These are phyloP conservation scores for Myrmophylax atrothorax DNA, from an alignment of 2,113 vertebrate species.

Conservation along the genomic window DNA sequence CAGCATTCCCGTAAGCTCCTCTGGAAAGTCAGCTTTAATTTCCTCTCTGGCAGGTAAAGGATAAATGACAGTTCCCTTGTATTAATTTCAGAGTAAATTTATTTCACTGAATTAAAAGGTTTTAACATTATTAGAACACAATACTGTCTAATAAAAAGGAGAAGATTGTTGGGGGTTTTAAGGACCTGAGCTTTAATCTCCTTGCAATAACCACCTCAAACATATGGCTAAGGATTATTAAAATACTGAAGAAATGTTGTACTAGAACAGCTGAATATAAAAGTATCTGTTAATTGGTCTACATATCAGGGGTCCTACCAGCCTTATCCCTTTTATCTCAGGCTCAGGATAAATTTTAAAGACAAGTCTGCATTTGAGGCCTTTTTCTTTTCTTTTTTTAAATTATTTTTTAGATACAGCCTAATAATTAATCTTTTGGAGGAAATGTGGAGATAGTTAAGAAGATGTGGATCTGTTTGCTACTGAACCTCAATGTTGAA, in stretches of 20 bases:
- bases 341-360: background rate
- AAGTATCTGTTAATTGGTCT: background rate
- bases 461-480: background rate
- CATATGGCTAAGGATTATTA: conserved; percentile 20
- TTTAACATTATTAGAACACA: conserved; percentile 27
- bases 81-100: conserved; percentile 48
- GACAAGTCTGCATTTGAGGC: background rate
- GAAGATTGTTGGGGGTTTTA: background rate
- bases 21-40: conserved; percentile 42
- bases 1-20: background rate
- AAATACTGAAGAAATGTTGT: background rate
- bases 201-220: conserved; percentile 35
- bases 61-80: conserved; percentile 2
- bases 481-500: background rate
- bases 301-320: background rate
- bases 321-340: background rate
- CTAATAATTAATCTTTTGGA: background rate
- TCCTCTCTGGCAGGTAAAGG: background rate
- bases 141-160: conserved; percentile 24
- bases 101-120: conserved; percentile 49
- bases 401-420: too few relatives aligned
- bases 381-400: background rate
- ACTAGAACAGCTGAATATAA: background rate
- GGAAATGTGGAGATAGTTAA: background rate
- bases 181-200: conserved; percentile 18